These are phyloP conservation scores for Dipodomys stephensi DNA, from an alignment of 2,113 vertebrate genomes.

Conservation along the genomic window DNA sequence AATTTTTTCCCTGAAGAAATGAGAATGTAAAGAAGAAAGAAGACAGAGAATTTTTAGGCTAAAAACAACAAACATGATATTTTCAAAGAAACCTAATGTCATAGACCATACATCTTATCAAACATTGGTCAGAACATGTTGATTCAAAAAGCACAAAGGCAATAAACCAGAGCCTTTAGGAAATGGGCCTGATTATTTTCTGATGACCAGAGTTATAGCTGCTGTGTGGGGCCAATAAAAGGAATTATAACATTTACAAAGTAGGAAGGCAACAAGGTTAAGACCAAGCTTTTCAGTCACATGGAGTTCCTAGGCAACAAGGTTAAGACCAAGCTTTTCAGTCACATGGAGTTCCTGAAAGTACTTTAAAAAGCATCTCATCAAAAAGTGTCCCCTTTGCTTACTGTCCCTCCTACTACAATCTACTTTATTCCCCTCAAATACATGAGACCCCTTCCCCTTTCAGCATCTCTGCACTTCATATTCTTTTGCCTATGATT, in stretches of 20 bases:
- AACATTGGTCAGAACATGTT: not conserved
- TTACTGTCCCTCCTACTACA: not conserved
- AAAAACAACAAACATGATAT: not conserved
- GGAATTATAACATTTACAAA: not conserved
- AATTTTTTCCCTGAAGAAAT: not conserved
- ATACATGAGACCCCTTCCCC: not conserved
- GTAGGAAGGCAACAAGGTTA: not conserved
- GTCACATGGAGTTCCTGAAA: not conserved
- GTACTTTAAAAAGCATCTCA: not conserved
- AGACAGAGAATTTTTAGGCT: not conserved
- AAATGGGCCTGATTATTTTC: not conserved
- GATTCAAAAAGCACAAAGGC: not conserved
- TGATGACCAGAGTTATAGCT: not conserved
- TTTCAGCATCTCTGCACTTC: not conserved
- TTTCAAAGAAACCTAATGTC: not conserved
- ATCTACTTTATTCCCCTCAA: not conserved
- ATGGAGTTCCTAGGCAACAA: too few relatives aligned
- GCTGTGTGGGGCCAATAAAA: not conserved
- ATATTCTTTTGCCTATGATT: not conserved
- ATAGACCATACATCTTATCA: not conserved
- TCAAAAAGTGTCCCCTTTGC: not conserved
- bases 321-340: not conserved
- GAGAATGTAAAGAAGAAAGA: not conserved
- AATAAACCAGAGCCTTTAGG: not conserved
- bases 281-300: not conserved